Percentiles rank a stretch among this genome's conserved stretches.
These are phyloP conservation scores for Pelusios castaneus DNA, from an alignment of 2,113 vertebrate genomes.

Conservation along the genomic window DNA sequence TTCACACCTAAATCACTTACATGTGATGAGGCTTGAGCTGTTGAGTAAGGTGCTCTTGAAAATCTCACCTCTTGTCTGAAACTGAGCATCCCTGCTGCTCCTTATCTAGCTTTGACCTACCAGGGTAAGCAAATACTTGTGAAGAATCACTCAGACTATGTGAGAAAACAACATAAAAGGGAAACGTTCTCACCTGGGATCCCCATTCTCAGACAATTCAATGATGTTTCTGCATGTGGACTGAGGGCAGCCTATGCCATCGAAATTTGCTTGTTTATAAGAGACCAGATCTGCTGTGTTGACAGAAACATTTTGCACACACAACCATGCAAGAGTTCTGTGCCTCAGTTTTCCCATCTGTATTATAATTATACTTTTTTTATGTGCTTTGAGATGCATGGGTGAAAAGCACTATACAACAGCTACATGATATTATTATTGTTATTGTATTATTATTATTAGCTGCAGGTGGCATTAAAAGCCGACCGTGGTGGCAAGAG, in stretches of 20 bases:
- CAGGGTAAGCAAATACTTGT: background rate
- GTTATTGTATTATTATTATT: background rate
- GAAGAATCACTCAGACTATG: background rate
- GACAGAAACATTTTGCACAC: background rate
- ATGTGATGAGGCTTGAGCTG: background rate
- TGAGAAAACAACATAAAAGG: background rate
- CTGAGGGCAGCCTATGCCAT: background rate
- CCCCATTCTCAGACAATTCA: background rate
- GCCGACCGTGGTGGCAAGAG: too few species aligned
- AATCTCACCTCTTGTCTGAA: background rate
- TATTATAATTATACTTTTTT: background rate
- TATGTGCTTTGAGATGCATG: background rate
- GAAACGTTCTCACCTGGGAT: background rate
- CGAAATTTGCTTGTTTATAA: background rate
- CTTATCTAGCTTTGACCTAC: background rate
- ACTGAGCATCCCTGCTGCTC: background rate
- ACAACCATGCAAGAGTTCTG: background rate
- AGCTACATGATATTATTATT: background rate
- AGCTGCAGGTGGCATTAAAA: background rate
- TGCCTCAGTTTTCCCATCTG: background rate
- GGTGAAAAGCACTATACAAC: background rate
- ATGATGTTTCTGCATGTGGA: background rate
- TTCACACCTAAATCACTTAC: background rate
- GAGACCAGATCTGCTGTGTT: background rate
- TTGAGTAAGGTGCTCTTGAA: background rate